Evolutionary conservation across 2,888 invertebrate genomes (phyloP).

Genomic region (Matsumyia berberina): DNA sequence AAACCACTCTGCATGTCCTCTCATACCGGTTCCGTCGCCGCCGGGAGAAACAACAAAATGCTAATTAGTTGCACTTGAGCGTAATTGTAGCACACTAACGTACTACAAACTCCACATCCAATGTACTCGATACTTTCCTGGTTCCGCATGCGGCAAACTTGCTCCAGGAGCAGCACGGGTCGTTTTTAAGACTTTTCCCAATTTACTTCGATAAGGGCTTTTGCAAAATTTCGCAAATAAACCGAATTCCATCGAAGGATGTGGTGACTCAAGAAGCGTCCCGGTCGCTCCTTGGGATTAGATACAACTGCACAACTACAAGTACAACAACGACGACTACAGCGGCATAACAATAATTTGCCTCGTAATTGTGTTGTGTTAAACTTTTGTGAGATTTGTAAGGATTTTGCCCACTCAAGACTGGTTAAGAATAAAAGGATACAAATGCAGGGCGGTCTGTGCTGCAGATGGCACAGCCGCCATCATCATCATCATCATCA

Average conservation of each 20-base stretch:
- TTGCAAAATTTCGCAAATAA: constrained; percentile 41
- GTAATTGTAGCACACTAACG: constrained; percentile 64
- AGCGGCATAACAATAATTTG: constrained; percentile 73
- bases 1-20: too few relatives aligned
- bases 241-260: constrained; percentile 63
- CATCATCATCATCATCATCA: constrained; percentile 6
- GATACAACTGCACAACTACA: constrained; percentile 69
- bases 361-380: constrained; percentile 75
- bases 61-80: constrained; percentile 76
- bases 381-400: constrained; percentile 74
- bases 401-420: constrained; percentile 68
- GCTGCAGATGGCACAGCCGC: constrained; percentile 1
- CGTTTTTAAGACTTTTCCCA: constrained; percentile 68
- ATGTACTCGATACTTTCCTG: constrained; percentile 44
- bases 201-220: constrained; percentile 69
- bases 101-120: constrained; percentile 23
- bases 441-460: constrained; percentile 24
- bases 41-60: constrained; percentile 53
- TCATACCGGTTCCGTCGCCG: neutral
- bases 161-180: constrained; percentile 3
- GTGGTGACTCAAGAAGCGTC: constrained; percentile 44
- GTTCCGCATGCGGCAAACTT: constrained; percentile 62
- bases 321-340: constrained; percentile 78
- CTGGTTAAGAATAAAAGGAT: constrained; percentile 21
- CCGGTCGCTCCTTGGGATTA: constrained; percentile 32